phyloP scores from a whole-genome alignment of 2,113 vertebrate species.

The Ovibos moschatus region DNA sequence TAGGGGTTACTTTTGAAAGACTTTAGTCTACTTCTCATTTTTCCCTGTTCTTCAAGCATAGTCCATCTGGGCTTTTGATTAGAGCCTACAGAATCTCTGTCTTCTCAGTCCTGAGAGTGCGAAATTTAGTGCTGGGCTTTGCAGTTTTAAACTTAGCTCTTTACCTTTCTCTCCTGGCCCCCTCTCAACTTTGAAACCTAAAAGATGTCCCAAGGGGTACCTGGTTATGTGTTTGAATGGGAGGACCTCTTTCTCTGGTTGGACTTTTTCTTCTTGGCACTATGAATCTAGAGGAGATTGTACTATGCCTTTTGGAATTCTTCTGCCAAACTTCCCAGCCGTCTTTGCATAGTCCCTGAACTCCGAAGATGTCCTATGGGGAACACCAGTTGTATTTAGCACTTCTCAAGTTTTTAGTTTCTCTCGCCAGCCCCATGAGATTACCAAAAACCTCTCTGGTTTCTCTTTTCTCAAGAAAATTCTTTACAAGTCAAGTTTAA shows the following conservation, averaged over 20 bases:
- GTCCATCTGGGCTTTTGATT: neutral
- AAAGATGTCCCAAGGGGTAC: neutral
- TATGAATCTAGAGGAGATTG: neutral
- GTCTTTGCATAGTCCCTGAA: conserved; percentile 55
- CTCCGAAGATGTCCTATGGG: conserved; percentile 48
- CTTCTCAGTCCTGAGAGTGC: neutral
- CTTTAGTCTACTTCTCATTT: neutral
- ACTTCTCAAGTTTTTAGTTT: conserved; percentile 51
- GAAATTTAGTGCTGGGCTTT: neutral
- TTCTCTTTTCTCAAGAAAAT: conserved; percentile 53
- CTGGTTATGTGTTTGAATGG: neutral
- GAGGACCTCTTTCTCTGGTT: neutral
- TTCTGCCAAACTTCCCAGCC: conserved; percentile 30
- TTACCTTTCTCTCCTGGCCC: neutral
- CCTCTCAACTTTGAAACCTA: neutral
- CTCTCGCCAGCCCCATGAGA: neutral
- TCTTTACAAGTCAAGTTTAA: conserved; percentile 30
- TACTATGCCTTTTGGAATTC: conserved; percentile 3
- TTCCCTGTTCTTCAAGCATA: neutral
- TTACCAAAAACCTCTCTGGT: conserved; percentile 41
- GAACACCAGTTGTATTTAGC: conserved; percentile 59
- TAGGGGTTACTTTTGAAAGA: neutral
- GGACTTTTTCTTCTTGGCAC: neutral
- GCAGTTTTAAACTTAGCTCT: neutral
- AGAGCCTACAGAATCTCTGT: neutral